Evolutionary conservation across 2,888 invertebrate species (phyloP).

Genomic region (Drosophila antonietae): DNA sequence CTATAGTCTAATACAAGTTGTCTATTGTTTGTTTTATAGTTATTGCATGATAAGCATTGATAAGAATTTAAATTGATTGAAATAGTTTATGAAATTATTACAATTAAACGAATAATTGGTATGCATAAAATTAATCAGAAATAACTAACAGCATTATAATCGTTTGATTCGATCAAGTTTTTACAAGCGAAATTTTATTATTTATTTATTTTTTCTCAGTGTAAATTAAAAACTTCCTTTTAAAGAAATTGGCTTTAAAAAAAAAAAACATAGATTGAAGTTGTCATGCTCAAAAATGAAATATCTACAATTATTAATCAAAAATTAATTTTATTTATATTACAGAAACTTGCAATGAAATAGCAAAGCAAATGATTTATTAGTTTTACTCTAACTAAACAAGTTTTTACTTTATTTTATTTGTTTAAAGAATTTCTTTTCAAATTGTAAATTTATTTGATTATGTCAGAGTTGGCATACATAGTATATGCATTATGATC

Average conservation of each 20-base stretch:
- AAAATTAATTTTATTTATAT: not conserved
- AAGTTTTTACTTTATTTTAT: not conserved
- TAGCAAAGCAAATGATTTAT: not conserved
- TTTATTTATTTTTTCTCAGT: too few species aligned
- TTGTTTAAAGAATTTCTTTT: not conserved
- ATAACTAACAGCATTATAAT: too few species aligned
- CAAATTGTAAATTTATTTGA: constrained; percentile 3
- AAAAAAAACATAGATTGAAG: not conserved
- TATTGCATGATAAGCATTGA: not conserved
- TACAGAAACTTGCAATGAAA: not conserved
- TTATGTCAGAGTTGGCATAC: not conserved
- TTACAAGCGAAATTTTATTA: too few species aligned
- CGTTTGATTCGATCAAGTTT: too few species aligned
- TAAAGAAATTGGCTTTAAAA: too few species aligned
- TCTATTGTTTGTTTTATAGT: not conserved
- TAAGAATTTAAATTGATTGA: not conserved
- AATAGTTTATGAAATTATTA: too few species aligned
- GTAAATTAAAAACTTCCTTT: too few species aligned
- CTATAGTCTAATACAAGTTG: not conserved
- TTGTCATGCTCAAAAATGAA: not conserved
- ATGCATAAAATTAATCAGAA: too few species aligned
- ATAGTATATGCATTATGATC: constrained; percentile 11
- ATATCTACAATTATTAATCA: not conserved
- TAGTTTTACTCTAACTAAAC: not conserved
- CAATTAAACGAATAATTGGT: too few species aligned